These are phyloP conservation scores for Isoperla grammatica DNA, from an alignment of 2,888 invertebrate genomes.

Conservation along the genomic window DNA sequence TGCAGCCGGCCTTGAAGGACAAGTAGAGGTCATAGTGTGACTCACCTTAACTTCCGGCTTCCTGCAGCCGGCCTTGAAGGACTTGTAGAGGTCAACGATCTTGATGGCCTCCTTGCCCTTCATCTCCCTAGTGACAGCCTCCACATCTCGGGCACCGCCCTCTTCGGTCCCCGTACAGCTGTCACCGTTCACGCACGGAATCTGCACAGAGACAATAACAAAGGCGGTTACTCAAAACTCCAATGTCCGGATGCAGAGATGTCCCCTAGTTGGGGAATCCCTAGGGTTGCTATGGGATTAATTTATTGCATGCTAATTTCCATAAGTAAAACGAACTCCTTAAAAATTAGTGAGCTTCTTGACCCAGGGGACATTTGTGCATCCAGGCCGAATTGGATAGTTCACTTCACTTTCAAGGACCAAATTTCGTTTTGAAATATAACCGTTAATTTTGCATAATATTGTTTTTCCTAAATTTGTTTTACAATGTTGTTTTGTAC, in stretches of 20 bases:
- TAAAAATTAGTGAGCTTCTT: too few species aligned
- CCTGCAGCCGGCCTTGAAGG: slow-evolving; percentile 59
- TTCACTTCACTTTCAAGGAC: too few species aligned
- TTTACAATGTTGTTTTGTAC: too few species aligned
- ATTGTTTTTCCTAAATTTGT: too few species aligned
- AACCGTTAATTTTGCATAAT: too few species aligned
- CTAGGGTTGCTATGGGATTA: too few species aligned
- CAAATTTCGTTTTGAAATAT: too few species aligned
- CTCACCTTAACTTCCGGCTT: slow-evolving; percentile 56
- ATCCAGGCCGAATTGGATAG: too few species aligned
- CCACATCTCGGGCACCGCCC: slow-evolving; percentile 58
- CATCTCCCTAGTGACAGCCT: slow-evolving; percentile 66
- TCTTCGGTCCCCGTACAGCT: slow-evolving; percentile 45
- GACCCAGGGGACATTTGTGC: too few species aligned
- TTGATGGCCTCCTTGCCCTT: slow-evolving; percentile 68
- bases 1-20: slow-evolving; percentile 59
- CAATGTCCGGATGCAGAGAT: not conserved
- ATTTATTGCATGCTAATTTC: too few species aligned
- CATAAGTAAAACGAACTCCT: not conserved
- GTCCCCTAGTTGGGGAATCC: too few species aligned
- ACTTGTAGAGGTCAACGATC: slow-evolving; percentile 67
- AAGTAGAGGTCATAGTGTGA: slow-evolving; percentile 67
- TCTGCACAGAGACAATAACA: slow-evolving; percentile 25
- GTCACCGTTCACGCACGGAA: slow-evolving; percentile 40
- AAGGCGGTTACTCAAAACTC: not conserved